Evolutionary conservation across 2,113 vertebrate genomes (phyloP), one percentile per base, ranked within the genome.

Genomic region (Oplegnathus fasciatus): DNA sequence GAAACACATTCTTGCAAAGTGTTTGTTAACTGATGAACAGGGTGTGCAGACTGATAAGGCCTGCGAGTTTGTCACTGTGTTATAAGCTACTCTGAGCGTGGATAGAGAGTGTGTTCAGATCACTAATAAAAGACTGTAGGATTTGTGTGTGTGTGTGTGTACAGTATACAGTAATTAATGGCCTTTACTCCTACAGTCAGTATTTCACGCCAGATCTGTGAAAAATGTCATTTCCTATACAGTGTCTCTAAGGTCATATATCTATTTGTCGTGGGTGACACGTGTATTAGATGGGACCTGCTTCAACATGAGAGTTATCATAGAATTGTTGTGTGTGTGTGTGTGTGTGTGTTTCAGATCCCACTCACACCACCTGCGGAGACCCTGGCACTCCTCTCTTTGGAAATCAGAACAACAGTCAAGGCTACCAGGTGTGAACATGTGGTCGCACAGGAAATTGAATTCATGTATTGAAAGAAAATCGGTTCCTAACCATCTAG

Each of bases 391-490:
- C 93, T 55, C 98, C 98, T 0, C 94, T 97, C 44, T 99, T 98
- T 42, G 98, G 98, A 89, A 95, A 95, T 82, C 98, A 98, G 94
- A 99, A 99, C 95, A 98, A 95, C 89, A 98, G 97, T 88, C 98
- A 98, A 93, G 98, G 98, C 83, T 99, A 96, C 87, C 98, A 99
- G 98, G 98, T 98, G 46, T 72, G 77, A 64, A 75, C 17, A 57
- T 40, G 0, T 66, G 32, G 17, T 50, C 42, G 58, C 24, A 55
- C 32, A 9, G 6, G 24, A 69, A 42, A 69, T 48, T 15, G 0
- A 44, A 52, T 78, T 18, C 17, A 74, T 78, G 28, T 46, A 52
- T 58, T 60, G 69, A 64, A 55, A 3, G 62, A 60, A 81, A 74
- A 67, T 20, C 0, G 1, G 34, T 66, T 67, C 18, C 2, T 22